phyloP scores from a whole-genome alignment of 2,797 vertebrate species.

The Clarias platycephalus region DNA sequence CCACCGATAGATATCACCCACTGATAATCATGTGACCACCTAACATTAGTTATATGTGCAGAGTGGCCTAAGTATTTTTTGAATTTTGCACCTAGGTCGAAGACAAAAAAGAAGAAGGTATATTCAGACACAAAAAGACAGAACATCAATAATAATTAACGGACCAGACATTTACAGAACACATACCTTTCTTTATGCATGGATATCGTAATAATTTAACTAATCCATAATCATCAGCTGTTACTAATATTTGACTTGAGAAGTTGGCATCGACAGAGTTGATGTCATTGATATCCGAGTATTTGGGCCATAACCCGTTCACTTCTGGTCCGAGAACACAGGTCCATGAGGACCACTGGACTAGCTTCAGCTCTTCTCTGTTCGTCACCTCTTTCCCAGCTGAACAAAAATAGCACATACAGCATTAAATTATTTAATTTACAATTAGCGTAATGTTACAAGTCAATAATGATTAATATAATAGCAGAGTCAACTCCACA shows the following conservation, averaged over 20 bases:
- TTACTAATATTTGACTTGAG: slow-evolving; percentile 93
- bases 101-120: slow-evolving; percentile 47
- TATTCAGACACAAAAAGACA: slow-evolving; percentile 42
- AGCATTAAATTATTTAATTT: neutral
- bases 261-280: slow-evolving; percentile 98
- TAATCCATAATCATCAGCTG: slow-evolving; percentile 95
- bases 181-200: slow-evolving; percentile 91
- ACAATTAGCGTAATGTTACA: neutral
- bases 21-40: slow-evolving; percentile 98
- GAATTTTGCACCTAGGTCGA: slow-evolving; percentile 90
- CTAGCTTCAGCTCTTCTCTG: slow-evolving; percentile 91
- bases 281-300: slow-evolving; percentile 92
- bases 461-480: neutral
- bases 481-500: neutral
- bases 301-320: slow-evolving; percentile 97
- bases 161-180: neutral
- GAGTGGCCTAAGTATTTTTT: slow-evolving; percentile 98
- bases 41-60: slow-evolving; percentile 92
- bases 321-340: slow-evolving; percentile 93
- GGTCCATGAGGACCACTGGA: slow-evolving; percentile 96
- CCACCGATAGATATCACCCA: slow-evolving; percentile 98
- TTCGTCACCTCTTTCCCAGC: slow-evolving; percentile 94
- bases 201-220: slow-evolving; percentile 96
- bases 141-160: neutral
- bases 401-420: slow-evolving; percentile 62